Evolutionary conservation across 2,888 invertebrate genomes (phyloP).

Genomic region (Pheosia tremula): DNA sequence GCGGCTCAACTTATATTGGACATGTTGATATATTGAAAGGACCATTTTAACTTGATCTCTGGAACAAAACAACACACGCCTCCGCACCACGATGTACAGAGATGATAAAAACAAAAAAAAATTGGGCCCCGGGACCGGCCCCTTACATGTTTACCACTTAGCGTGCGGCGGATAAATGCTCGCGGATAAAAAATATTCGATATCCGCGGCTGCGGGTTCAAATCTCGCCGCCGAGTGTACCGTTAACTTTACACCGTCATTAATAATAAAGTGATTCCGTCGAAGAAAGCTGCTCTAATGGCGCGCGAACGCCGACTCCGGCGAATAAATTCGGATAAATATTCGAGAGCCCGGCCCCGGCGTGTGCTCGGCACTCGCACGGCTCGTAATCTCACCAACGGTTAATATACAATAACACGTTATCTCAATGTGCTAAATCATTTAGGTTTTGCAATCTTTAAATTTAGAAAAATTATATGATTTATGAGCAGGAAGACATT

Average conservation of each 20-base stretch:
- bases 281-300: constrained; percentile 17
- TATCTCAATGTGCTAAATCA: not conserved
- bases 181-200: constrained; percentile 8
- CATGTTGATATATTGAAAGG: fast-evolving
- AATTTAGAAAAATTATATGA: not conserved
- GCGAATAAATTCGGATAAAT: constrained; percentile 3
- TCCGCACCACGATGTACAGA: constrained; percentile 6
- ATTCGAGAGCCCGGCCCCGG: not conserved
- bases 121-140: constrained; percentile 6
- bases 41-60: constrained; percentile 11
- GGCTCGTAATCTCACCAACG: not conserved
- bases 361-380: not conserved
- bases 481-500: not conserved
- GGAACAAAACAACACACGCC: constrained; percentile 18
- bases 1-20: constrained; percentile 13
- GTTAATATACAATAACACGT: not conserved
- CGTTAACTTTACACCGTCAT: constrained; percentile 4
- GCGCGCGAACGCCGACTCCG: constrained; percentile 6
- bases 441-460: not conserved
- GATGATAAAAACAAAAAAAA: constrained; percentile 20
- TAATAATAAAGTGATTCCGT: constrained; percentile 25
- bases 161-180: not conserved
- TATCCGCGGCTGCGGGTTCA: not conserved
- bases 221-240: not conserved
- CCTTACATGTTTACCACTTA: constrained; percentile 14